phyloP scores from a whole-genome alignment of 1,140 invertebrate species.

The Globodera ellingtonae region DNA sequence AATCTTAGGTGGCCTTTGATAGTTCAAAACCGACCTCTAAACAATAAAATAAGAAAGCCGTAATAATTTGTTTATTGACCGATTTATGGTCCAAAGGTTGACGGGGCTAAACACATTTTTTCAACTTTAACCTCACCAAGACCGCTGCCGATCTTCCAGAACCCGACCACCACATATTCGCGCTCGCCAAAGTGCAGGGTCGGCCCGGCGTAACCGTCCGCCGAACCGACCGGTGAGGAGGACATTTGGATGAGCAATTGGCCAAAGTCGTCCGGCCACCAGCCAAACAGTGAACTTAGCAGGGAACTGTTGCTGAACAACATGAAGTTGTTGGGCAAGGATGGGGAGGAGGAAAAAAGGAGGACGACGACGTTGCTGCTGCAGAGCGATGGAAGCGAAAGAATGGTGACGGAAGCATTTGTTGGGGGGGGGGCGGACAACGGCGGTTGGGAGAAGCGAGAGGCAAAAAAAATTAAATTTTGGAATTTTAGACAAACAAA shows the following conservation, averaged over 20 bases:
- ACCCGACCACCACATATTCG: constrained; percentile 37
- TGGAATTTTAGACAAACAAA: too few relatives aligned
- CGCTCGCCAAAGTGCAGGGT: constrained; percentile 34
- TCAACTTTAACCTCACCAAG: constrained; percentile 24
- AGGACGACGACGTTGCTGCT: neutral
- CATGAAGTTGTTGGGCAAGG: neutral
- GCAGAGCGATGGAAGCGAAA: neutral
- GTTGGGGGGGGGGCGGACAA: too few relatives aligned
- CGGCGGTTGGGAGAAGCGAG: neutral
- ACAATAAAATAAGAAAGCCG: too few relatives aligned
- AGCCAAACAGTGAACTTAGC: constrained; percentile 3
- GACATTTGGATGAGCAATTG: constrained; percentile 19
- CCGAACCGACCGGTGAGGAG: neutral
- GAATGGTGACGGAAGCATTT: too few relatives aligned
- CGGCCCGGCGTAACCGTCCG: constrained; percentile 11
- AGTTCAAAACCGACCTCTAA: too few relatives aligned
- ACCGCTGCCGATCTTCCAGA: constrained; percentile 38
- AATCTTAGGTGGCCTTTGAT: too few relatives aligned
- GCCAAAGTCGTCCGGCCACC: constrained; percentile 24
- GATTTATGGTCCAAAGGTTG: too few relatives aligned
- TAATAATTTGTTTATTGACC: too few relatives aligned
- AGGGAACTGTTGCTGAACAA: constrained; percentile 13
- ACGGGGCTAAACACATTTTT: neutral
- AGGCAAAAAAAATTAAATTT: neutral
- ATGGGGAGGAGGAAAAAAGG: neutral